A percentile compares a stretch with the other conserved stretches of the same genome.
Evolutionary conservation across 1,140 invertebrate genomes (phyloP).

Genomic region (Acyrthosiphon pisum): DNA sequence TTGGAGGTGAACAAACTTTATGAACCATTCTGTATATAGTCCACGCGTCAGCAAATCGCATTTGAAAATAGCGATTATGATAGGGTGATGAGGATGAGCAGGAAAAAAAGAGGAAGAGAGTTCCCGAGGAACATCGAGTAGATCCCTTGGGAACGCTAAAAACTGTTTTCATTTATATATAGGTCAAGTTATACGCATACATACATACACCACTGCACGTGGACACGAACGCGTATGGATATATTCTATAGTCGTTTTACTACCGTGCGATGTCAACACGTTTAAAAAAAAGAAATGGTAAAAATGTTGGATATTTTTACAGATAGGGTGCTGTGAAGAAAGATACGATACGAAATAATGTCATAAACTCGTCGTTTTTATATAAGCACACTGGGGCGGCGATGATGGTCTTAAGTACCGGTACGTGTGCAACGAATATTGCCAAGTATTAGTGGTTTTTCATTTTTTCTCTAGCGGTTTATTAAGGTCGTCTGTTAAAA

Average conservation of each 20-base stretch:
- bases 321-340: neutral
- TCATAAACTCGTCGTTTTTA: neutral
- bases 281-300: neutral
- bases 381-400: neutral
- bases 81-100: neutral
- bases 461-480: neutral
- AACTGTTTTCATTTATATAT: slow-evolving; percentile 38
- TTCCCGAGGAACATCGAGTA: neutral
- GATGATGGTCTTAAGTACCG: slow-evolving; percentile 30
- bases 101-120: neutral
- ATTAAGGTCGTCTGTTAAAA: slow-evolving; percentile 16
- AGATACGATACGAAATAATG: neutral
- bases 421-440: slow-evolving; percentile 24
- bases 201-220: neutral
- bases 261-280: neutral
- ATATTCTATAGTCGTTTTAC: neutral
- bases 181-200: slow-evolving; percentile 2
- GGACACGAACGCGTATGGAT: neutral
- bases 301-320: neutral
- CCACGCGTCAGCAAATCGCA: neutral
- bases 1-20: neutral
- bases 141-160: neutral
- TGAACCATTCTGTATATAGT: neutral
- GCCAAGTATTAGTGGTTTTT: neutral
- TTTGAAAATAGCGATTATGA: slow-evolving; percentile 6